These are phyloP conservation scores for Hypanus sabinus DNA, from an alignment of 2,113 vertebrate genomes.

Conservation along the genomic window DNA sequence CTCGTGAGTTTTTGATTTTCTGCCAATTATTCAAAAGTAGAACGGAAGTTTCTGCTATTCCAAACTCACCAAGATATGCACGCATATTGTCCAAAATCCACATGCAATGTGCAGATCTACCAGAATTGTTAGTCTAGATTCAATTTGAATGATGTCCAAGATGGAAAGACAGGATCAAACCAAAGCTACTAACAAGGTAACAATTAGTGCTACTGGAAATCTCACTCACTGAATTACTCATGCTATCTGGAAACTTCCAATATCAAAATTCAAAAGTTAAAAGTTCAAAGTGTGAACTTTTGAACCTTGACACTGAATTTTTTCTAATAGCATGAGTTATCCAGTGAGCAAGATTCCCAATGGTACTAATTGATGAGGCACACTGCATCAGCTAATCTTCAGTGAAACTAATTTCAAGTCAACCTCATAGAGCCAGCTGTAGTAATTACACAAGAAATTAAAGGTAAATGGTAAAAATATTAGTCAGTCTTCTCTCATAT, in stretches of 20 bases:
- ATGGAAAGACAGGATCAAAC: neutral
- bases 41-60: neutral
- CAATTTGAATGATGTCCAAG: neutral
- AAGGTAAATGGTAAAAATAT: neutral
- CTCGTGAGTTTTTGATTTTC: neutral
- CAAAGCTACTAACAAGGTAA: neutral
- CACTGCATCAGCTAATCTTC: neutral
- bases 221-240: too few relatives aligned
- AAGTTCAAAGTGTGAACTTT: too few relatives aligned
- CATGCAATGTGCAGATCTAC: neutral
- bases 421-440: neutral
- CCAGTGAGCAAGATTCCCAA: too few relatives aligned
- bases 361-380: too few relatives aligned
- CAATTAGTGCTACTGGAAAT: neutral
- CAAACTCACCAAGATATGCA: neutral
- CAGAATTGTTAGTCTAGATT: neutral
- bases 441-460: neutral
- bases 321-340: neutral
- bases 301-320: too few relatives aligned
- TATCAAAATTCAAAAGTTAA: too few relatives aligned
- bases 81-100: neutral
- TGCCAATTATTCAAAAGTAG: neutral
- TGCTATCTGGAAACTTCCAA: too few relatives aligned
- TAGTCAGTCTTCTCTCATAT: neutral
- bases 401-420: neutral